Evolutionary conservation across 1,140 invertebrate genomes (phyloP), one percentile per base, ranked within the genome.

Genomic region (Bombus sibiricus): DNA sequence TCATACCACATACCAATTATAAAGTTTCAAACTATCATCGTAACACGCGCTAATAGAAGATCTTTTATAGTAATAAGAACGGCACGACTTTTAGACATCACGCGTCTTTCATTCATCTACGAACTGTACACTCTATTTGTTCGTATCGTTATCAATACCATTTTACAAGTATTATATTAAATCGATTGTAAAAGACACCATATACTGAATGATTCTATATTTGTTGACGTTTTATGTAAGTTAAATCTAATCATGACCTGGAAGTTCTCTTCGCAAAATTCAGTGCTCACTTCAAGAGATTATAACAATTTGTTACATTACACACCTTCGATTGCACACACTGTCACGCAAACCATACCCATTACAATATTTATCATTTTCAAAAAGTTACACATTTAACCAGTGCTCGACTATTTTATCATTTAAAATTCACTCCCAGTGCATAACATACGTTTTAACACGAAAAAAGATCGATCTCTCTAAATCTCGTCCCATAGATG

Each of bases 321-420:
- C 84, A 86, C 57, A 64, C 34, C 28, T 68, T 53, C 43, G 76
- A 83, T 90, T 73, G 86, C 89, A 82, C 83, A 84, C 83, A 81
- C 68, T 69, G 80, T 80, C 89, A 90, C 81, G 80, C 89, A 84
- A 73, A 10, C 64, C 89, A 90, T 90, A 90, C 83, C 78, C 83
- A 83, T 90, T 90, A 90, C 89, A 90, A 90, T 90, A 28, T 88
- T 86, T 62, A 10, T 78, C 32, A 34, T 74, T 64, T 76, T 47
- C 32, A 72, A 62, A 6, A 87, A 69, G 32, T 37, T 73, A 89
- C 34, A 83, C 68, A 66, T 69, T 82, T 62, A 39, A 62, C 79
- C 28, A 73, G 64, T 68, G 62, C 43, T 79, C 43, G 81, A 89
- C 53, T 68, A 28, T 69, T 22, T 39, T 86, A 59, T 28, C 37